phyloP scores from a whole-genome alignment of 2,888 invertebrate species.

The Conchocele bisecta region DNA sequence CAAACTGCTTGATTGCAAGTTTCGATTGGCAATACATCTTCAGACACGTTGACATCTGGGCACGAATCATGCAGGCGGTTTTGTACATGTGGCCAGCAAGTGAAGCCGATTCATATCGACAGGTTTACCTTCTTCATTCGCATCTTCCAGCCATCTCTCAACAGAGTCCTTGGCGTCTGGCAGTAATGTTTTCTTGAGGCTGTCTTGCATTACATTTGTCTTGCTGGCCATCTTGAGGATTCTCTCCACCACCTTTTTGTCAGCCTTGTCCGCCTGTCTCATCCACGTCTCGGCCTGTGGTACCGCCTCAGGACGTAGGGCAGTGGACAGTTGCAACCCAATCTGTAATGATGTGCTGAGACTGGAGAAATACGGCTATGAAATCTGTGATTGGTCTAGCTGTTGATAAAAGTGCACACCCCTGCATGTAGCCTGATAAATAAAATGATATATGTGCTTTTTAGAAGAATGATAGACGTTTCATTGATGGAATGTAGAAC shows the following conservation, averaged over 20 bases:
- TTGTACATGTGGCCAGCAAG: background rate
- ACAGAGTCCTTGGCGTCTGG: constrained; percentile 71
- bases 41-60: too few relatives aligned
- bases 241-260: constrained; percentile 65
- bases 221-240: constrained; percentile 66
- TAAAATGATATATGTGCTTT: too few relatives aligned
- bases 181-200: constrained; percentile 57
- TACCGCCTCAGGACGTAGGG: constrained; percentile 63
- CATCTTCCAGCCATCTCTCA: constrained; percentile 72
- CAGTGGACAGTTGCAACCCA: constrained; percentile 23
- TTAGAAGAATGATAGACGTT: too few relatives aligned
- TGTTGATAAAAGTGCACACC: too few relatives aligned
- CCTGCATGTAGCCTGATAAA: too few relatives aligned
- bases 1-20: too few relatives aligned
- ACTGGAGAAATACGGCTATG: too few relatives aligned
- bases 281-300: constrained; percentile 67
- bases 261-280: constrained; percentile 64
- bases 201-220: constrained; percentile 59
- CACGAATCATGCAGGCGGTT: background rate
- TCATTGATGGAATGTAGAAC: too few relatives aligned
- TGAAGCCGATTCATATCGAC: background rate
- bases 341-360: constrained; percentile 10
- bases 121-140: constrained; percentile 69
- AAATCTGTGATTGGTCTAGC: too few relatives aligned
- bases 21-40: too few relatives aligned